Conservation (phyloP, 1,140 invertebrate species). For the Drosophila leontia region DNA sequence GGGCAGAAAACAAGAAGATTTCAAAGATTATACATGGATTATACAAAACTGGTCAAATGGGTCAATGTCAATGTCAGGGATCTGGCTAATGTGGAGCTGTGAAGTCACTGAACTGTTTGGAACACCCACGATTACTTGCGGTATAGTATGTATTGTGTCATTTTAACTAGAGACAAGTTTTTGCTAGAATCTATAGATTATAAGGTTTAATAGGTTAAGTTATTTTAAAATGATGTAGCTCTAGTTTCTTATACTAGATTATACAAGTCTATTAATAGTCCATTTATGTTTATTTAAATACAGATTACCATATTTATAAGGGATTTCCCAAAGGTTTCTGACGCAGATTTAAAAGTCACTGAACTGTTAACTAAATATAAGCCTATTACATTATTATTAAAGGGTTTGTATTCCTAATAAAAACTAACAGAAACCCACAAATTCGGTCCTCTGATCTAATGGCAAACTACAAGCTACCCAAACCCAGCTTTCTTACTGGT, state of each 20-base stretch:
- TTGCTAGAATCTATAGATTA: background rate
- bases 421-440: no score
- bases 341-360: background rate
- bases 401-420: no score
- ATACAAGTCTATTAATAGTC: background rate
- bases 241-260: background rate
- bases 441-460: no score
- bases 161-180: slow-evolving; percentile 1
- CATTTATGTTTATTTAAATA: background rate
- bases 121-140: slow-evolving; percentile 14
- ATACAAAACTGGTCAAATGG: slow-evolving; percentile 28
- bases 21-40: slow-evolving; percentile 9
- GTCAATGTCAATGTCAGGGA: slow-evolving; percentile 45
- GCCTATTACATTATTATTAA: no score
- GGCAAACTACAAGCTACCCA: no score
- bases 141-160: background rate
- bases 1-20: slow-evolving; percentile 3
- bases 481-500: background rate
- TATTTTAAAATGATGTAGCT: no score
- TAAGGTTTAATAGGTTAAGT: background rate
- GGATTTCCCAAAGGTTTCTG: background rate
- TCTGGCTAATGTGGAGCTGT: background rate
- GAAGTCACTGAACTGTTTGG: slow-evolving; percentile 36
- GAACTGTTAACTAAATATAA: background rate
- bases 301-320: background rate